phyloP scores from a whole-genome alignment of 2,888 invertebrate genomes.

The Cheilosia grossa region DNA sequence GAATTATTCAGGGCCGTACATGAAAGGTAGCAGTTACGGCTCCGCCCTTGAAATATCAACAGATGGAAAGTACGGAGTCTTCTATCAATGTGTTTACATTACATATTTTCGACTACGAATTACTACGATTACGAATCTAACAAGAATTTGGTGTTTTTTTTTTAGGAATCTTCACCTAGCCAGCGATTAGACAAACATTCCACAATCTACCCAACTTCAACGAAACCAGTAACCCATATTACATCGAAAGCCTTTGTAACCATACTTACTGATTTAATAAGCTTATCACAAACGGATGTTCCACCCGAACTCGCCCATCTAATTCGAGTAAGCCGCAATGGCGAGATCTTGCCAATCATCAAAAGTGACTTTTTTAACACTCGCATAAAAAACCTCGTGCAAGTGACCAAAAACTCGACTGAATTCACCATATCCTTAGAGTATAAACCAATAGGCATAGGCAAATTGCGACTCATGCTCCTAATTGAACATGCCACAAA shows the following conservation, averaged over 20 bases:
- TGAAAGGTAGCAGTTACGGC: too few relatives aligned
- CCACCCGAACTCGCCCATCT: conserved; percentile 88
- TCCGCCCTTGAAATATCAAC: too few relatives aligned
- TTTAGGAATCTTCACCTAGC: conserved; percentile 17
- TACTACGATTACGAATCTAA: too few relatives aligned
- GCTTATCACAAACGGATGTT: conserved; percentile 87
- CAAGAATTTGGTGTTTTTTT: not conserved
- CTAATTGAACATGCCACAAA: conserved; percentile 90
- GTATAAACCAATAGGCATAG: conserved; percentile 91
- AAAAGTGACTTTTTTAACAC: conserved; percentile 93
- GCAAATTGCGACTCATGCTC: conserved; percentile 89
- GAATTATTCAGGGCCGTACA: too few relatives aligned
- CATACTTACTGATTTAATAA: conserved; percentile 90
- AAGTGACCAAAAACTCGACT: conserved; percentile 86
- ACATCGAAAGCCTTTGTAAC: conserved; percentile 88
- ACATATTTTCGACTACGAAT: not conserved
- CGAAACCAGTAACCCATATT: conserved; percentile 89
- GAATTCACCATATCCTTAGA: conserved; percentile 88
- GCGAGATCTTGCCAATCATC: conserved; percentile 91
- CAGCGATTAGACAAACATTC: not conserved
- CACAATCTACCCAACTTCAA: not conserved
- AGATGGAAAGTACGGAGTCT: too few relatives aligned
- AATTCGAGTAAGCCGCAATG: conserved; percentile 86
- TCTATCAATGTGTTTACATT: too few relatives aligned
- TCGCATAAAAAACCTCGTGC: conserved; percentile 89